Conservation (phyloP, 2,888 invertebrate genomes). For the Lasius fuliginosus region DNA sequence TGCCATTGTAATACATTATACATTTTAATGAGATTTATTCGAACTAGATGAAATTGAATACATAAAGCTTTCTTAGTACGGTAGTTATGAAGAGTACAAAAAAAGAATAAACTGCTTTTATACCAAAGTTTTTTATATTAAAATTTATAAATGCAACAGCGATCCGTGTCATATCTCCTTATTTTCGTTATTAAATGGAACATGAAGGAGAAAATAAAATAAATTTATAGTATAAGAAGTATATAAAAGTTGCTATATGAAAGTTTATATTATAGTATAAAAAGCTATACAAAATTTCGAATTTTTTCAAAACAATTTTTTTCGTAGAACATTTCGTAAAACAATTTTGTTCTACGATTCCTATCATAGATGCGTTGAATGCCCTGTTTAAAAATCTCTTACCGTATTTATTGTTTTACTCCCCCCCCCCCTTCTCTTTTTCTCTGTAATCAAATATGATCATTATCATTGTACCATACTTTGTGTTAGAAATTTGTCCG, state of each 20-base stretch:
- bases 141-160: background rate
- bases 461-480: background rate
- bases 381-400: background rate
- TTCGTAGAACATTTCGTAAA: background rate
- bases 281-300: background rate
- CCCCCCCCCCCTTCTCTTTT: background rate
- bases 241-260: no score
- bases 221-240: background rate
- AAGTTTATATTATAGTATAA: background rate
- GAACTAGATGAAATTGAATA: background rate
- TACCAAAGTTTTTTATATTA: background rate
- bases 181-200: background rate
- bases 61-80: background rate
- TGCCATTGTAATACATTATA: background rate
- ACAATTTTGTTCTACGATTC: background rate
- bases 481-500: background rate
- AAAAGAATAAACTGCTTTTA: background rate
- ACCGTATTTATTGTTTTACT: no score
- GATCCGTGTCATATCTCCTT: background rate
- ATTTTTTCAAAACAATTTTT: background rate
- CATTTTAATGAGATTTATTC: background rate
- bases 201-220: background rate
- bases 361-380: background rate
- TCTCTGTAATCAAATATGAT: conserved; percentile 32
- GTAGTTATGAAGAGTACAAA: background rate